Conservation (phyloP, 1,140 invertebrate species). For the Maniola jurtina region DNA sequence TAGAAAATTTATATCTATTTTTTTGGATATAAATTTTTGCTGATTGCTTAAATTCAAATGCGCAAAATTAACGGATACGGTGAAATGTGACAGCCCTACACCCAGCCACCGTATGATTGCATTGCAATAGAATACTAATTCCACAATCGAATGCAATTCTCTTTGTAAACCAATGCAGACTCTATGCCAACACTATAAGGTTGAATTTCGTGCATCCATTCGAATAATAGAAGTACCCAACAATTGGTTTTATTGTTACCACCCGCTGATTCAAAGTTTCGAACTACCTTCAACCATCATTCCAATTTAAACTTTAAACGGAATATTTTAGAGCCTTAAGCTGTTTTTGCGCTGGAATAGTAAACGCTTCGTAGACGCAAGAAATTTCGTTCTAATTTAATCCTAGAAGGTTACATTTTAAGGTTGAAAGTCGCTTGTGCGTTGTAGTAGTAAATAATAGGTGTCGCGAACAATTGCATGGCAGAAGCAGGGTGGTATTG, state of each 20-base stretch:
- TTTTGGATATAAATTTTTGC: too few species aligned
- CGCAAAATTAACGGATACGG: too few species aligned
- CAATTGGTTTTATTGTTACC: constrained; percentile 75
- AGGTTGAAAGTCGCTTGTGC: constrained; percentile 32
- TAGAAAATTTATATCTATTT: too few species aligned
- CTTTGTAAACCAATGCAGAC: constrained; percentile 19
- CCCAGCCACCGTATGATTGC: constrained; percentile 49
- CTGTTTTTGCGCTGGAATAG: constrained; percentile 27
- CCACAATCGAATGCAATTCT: constrained; percentile 56
- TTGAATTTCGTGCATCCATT: constrained; percentile 31
- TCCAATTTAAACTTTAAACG: constrained; percentile 37
- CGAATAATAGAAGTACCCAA: constrained; percentile 52
- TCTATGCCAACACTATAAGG: constrained; percentile 32
- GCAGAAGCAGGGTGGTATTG: constrained; percentile 46
- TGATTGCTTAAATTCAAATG: too few species aligned
- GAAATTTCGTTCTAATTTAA: constrained; percentile 21
- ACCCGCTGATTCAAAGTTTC: constrained; percentile 70
- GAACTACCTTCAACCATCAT: constrained; percentile 30
- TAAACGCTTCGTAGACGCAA: constrained; percentile 37
- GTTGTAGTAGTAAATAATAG: constrained; percentile 55
- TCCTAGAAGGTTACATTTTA: constrained; percentile 30
- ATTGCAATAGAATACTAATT: constrained; percentile 72
- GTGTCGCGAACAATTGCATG: constrained; percentile 60
- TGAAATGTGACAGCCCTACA: constrained; percentile 26
- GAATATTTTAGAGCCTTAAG: constrained; percentile 33